Evolutionary conservation across 2,113 vertebrate genomes (phyloP).

Genomic region (human (Homo sapiens)): GRCh38 chr11:31534001-31534500

Average conservation of each 20-base stretch:
- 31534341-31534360: neutral
- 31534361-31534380: neutral
- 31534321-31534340: neutral
- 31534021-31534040: too few species aligned
- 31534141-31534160: neutral
- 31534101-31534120: too few species aligned
- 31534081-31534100: too few species aligned
- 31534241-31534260: neutral
- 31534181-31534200: neutral
- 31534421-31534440: neutral
- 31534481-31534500: neutral
- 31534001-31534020: too few species aligned
- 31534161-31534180: neutral
- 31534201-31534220: slow-evolving; percentile 31
- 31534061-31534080: too few species aligned
- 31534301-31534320: neutral
- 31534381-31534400: neutral
- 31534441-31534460: neutral
- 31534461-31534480: neutral
- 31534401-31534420: neutral
- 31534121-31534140: neutral
- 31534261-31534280: neutral
- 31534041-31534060: too few species aligned
- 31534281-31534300: too few species aligned
- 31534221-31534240: neutral